Conservation (phyloP, 2,888 invertebrate species). For the Zonitis immaculata region DNA sequence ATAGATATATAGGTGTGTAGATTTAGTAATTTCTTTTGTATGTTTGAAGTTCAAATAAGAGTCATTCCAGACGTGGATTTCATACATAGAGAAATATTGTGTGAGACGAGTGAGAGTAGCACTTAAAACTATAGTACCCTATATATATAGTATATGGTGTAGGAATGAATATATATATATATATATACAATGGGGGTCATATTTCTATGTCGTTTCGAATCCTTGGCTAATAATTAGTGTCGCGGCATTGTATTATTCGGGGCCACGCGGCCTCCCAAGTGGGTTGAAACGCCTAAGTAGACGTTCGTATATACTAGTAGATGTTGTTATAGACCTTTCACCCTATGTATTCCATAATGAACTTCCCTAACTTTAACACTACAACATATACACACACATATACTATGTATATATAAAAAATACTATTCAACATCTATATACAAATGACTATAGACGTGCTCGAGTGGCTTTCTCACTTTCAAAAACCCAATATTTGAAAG, state of each 20-base stretch:
- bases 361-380: conserved; percentile 13
- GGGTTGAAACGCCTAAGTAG: conserved; percentile 10
- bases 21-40: not conserved
- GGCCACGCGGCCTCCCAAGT: conserved; percentile 26
- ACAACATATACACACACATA: not conserved
- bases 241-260: conserved; percentile 29
- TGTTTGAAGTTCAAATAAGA: not conserved
- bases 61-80: not conserved
- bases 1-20: not conserved
- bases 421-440: not conserved
- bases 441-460: conserved; percentile 1
- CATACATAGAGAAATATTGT: not conserved
- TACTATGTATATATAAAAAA: too few species aligned
- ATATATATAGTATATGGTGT: not conserved
- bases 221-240: conserved; percentile 27
- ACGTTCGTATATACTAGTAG: conserved; percentile 4
- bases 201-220: conserved; percentile 17
- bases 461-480: not conserved
- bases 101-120: not conserved
- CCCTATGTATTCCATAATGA: conserved; percentile 12
- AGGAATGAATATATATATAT: not conserved
- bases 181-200: not conserved
- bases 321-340: conserved; percentile 16
- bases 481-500: not conserved
- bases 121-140: not conserved